Percentiles rank a stretch among this genome's conserved stretches.
These are phyloP conservation scores for Spea hammondii DNA, from an alignment of 2,797 vertebrate genomes.

Conservation along the genomic window DNA sequence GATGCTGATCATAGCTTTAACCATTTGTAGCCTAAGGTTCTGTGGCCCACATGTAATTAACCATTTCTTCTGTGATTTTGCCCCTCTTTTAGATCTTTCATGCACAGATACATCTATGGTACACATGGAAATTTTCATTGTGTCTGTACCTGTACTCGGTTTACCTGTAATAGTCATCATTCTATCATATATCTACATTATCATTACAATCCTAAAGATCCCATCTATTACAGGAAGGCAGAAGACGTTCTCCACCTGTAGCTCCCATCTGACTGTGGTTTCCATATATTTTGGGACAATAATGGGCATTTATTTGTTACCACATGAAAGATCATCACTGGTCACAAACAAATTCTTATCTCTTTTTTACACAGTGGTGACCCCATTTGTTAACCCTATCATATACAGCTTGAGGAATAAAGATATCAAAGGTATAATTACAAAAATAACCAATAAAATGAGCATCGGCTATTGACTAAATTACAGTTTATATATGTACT, in stretches of 20 bases:
- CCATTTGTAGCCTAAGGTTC: background rate
- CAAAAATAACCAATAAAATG: too few species aligned
- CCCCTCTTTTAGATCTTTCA: background rate
- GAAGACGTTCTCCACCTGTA: slow-evolving; percentile 14
- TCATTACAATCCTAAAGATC: background rate
- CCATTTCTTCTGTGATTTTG: slow-evolving; percentile 5
- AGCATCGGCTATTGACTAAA: too few species aligned
- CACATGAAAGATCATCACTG: background rate
- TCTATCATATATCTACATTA: background rate
- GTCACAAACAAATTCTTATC: background rate
- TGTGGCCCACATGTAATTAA: slow-evolving; percentile 2
- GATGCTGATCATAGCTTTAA: background rate
- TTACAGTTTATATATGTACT: too few species aligned
- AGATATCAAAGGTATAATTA: slow-evolving; percentile 1
- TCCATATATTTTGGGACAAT: background rate
- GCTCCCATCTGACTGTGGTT: slow-evolving; percentile 12
- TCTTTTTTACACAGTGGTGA: background rate
- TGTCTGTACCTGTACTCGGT: background rate
- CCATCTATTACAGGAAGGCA: background rate
- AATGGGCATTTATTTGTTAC: background rate
- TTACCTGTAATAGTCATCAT: background rate
- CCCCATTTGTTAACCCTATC: background rate
- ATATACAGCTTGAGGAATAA: slow-evolving; percentile 18
- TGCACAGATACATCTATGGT: background rate
- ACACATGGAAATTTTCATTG: background rate